Conservation (phyloP, 2,113 vertebrate genomes). For the human (Homo sapiens) region DNA sequence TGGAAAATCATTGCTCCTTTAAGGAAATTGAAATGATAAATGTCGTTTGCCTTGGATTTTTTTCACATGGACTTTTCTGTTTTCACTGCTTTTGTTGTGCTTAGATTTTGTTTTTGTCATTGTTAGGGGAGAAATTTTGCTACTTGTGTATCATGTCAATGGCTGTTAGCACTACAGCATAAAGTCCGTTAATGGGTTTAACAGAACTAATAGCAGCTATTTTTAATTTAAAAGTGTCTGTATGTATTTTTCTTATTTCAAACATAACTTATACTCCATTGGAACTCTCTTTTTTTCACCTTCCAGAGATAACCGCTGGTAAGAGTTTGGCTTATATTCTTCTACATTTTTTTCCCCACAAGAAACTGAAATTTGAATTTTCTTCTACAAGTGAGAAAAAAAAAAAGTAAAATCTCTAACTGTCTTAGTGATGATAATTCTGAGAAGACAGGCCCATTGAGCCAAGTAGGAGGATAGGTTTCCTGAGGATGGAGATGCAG, state of each 20-base stretch:
- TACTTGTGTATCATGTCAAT: not conserved
- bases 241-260: not conserved
- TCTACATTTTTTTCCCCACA: not conserved
- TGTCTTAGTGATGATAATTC: not conserved
- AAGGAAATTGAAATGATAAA: not conserved
- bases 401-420: not conserved
- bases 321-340: not conserved
- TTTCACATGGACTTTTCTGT: not conserved
- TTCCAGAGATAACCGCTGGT: not conserved
- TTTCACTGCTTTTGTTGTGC: not conserved
- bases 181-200: not conserved
- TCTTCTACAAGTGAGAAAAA: not conserved
- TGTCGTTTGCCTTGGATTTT: not conserved
- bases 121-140: not conserved
- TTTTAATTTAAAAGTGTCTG: slow-evolving; percentile 8
- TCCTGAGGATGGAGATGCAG: not conserved
- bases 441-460: not conserved
- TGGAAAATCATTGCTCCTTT: not conserved
- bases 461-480: not conserved
- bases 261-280: not conserved
- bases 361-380: not conserved
- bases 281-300: not conserved
- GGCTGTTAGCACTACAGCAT: not conserved
- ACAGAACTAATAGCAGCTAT: not conserved
- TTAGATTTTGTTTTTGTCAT: not conserved